phyloP scores from a whole-genome alignment of 2,113 vertebrate species.

The Ifrita kowaldi region DNA sequence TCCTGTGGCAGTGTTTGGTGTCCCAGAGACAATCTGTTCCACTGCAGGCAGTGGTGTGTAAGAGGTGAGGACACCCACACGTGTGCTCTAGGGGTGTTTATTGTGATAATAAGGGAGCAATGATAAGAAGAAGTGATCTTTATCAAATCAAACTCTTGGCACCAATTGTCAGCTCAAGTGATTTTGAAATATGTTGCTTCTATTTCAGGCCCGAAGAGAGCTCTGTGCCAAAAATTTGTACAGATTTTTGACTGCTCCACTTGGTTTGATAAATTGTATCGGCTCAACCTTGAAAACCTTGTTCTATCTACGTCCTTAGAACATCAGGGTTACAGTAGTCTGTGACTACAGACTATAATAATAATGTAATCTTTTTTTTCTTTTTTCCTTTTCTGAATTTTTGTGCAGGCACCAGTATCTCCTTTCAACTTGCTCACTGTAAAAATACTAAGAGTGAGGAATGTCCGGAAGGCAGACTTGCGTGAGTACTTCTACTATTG shows the following conservation, averaged over 20 bases:
- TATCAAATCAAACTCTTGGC: background rate
- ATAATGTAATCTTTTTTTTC: background rate
- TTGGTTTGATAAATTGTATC: background rate
- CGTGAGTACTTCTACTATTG: conserved; percentile 33
- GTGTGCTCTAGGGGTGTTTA: background rate
- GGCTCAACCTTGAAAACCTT: background rate
- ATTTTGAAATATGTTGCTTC: background rate
- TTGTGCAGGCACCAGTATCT: conserved; percentile 32
- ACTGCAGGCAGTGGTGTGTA: background rate
- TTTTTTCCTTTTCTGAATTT: background rate
- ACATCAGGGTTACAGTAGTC: background rate
- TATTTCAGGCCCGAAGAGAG: background rate
- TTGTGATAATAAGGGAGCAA: background rate
- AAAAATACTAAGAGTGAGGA: conserved; percentile 55
- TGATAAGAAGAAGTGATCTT: background rate
- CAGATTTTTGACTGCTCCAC: background rate
- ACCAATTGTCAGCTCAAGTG: background rate
- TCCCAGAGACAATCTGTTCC: background rate
- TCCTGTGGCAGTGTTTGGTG: background rate
- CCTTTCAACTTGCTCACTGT: conserved; percentile 66
- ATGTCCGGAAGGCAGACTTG: conserved; percentile 57
- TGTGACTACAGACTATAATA: background rate
- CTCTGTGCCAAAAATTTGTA: background rate
- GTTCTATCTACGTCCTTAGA: accelerated
- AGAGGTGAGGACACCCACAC: accelerated